Percentiles rank a stretch among this genome's conserved stretches.
phyloP scores from a whole-genome alignment of 2,888 invertebrate genomes.

The Nezara viridula region DNA sequence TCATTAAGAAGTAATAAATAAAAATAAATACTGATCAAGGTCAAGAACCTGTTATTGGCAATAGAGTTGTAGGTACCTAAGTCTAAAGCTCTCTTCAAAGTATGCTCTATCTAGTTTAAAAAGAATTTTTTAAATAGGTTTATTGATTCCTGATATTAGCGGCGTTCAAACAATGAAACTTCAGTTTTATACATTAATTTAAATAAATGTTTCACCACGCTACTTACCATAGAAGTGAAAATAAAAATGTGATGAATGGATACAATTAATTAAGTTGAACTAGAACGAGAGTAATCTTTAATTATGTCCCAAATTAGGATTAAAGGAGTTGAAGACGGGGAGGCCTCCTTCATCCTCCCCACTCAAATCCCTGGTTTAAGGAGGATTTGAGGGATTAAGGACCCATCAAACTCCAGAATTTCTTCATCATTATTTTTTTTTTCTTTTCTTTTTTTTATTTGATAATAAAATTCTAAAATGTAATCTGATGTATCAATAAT shows the following conservation, averaged over 20 bases:
- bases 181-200: too few relatives aligned
- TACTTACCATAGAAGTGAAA: neutral
- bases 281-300: neutral
- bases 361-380: conserved; percentile 4
- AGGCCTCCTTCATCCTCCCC: neutral
- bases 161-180: too few relatives aligned
- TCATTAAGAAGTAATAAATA: too few relatives aligned
- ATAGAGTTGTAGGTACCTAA: too few relatives aligned
- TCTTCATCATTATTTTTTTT: neutral
- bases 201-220: neutral
- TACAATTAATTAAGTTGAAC: conserved; percentile 11
- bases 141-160: too few relatives aligned
- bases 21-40: too few relatives aligned
- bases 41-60: too few relatives aligned
- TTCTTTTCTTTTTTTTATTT: neutral
- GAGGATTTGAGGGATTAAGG: neutral
- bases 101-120: too few relatives aligned
- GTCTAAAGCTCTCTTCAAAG: too few relatives aligned
- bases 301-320: neutral
- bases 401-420: neutral
- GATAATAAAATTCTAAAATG: neutral
- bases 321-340: neutral
- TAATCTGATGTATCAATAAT: neutral
- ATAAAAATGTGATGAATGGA: neutral
- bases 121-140: too few relatives aligned